Conservation (phyloP, 2,888 invertebrate genomes). For the Arge pagana region DNA sequence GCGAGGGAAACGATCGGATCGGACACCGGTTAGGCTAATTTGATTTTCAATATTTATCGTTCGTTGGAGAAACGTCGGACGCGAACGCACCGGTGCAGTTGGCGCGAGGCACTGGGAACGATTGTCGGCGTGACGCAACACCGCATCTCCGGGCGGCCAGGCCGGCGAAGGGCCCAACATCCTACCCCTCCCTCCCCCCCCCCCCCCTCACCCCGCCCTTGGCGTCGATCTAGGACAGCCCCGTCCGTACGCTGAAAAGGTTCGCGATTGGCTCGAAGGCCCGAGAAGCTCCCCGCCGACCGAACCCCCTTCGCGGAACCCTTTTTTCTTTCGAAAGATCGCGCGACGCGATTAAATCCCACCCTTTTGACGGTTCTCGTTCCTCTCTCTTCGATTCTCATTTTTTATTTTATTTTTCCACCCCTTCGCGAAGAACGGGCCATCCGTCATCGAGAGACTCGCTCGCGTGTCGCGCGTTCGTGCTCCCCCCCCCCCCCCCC, state of each 20-base stretch:
- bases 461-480: too few relatives aligned
- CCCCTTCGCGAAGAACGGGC: too few relatives aligned
- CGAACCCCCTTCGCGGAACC: slow-evolving; percentile 15
- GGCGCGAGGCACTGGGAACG: slow-evolving; percentile 39
- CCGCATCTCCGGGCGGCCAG: slow-evolving; percentile 33
- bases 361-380: too few relatives aligned
- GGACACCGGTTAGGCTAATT: too few relatives aligned
- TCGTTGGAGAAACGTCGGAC: too few relatives aligned
- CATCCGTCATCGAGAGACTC: too few relatives aligned
- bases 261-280: slow-evolving; percentile 6
- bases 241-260: too few relatives aligned
- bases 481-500: not conserved
- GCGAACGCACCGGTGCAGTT: slow-evolving; percentile 7
- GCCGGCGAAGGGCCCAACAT: slow-evolving; percentile 50
- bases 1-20: too few relatives aligned
- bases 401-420: too few relatives aligned
- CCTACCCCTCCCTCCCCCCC: slow-evolving; percentile 27
- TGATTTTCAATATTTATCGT: too few relatives aligned
- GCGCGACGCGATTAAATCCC: slow-evolving; percentile 11
- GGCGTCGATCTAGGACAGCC: slow-evolving; percentile 28
- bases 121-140: slow-evolving; percentile 56
- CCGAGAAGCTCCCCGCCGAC: slow-evolving; percentile 5
- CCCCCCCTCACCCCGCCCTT: slow-evolving; percentile 28
- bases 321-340: too few relatives aligned
- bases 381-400: too few relatives aligned